phyloP scores from a whole-genome alignment of 2,797 vertebrate species.

The Channa striata region DNA sequence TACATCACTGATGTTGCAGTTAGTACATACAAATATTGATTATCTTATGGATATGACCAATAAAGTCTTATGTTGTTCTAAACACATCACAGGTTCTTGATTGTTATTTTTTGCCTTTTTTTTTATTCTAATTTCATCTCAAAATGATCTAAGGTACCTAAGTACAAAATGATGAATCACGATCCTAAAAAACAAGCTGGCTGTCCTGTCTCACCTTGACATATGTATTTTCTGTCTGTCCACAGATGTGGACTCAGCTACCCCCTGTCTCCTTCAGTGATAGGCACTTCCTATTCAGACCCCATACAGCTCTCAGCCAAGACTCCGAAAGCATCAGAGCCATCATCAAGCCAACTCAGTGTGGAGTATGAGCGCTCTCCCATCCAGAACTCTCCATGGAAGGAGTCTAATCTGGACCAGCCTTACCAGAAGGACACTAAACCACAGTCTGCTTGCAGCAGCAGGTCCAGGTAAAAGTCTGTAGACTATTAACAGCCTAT shows the following conservation, averaged over 20 bases:
- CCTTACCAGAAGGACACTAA: constrained; percentile 88
- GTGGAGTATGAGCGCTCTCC: constrained; percentile 84
- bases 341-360: constrained; percentile 60
- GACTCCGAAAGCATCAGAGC: constrained; percentile 54
- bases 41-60: no score
- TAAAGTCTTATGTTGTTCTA: no score
- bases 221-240: constrained; percentile 17
- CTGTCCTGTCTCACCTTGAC: background rate
- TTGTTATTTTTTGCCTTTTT: no score
- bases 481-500: background rate
- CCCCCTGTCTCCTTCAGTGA: constrained; percentile 66
- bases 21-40: no score
- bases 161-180: background rate
- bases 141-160: no score
- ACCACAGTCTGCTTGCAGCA: constrained; percentile 77
- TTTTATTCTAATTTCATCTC: no score
- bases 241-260: constrained; percentile 73
- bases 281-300: constrained; percentile 60
- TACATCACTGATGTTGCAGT: no score
- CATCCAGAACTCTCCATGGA: constrained; percentile 93
- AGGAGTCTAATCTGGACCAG: constrained; percentile 91
- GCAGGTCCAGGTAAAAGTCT: constrained; percentile 85
- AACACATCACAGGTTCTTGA: no score
- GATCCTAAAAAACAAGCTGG: background rate
- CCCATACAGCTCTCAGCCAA: constrained; percentile 64